These are phyloP conservation scores for Glaucopsyche alexis DNA, from an alignment of 2,888 invertebrate species.

Conservation along the genomic window DNA sequence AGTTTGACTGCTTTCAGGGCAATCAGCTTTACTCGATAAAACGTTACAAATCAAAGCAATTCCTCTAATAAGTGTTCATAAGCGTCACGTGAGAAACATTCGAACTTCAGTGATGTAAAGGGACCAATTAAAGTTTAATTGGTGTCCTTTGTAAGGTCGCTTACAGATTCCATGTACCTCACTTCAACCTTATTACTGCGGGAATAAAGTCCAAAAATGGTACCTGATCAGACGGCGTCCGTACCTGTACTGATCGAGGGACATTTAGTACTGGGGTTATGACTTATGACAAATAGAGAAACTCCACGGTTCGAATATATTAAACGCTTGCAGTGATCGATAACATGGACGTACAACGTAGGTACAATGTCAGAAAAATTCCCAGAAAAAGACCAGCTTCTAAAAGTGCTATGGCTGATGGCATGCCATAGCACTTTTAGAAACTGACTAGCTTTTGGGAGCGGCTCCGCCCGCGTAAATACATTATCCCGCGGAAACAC, in stretches of 20 bases:
- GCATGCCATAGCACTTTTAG: too few relatives aligned
- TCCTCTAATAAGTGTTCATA: not conserved
- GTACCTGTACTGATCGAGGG: conserved; percentile 7
- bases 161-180: not conserved
- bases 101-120: conserved; percentile 3
- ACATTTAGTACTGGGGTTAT: conserved; percentile 15
- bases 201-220: not conserved
- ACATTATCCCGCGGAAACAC: too few relatives aligned
- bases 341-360: not conserved
- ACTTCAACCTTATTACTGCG: not conserved
- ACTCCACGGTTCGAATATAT: not conserved
- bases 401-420: too few relatives aligned
- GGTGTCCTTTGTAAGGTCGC: conserved; percentile 7
- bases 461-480: too few relatives aligned
- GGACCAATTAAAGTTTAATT: conserved; percentile 20
- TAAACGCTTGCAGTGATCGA: conserved; percentile 2
- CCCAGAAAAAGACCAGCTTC: too few relatives aligned
- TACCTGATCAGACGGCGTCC: not conserved
- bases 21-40: not conserved
- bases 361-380: too few relatives aligned
- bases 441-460: too few relatives aligned
- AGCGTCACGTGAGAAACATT: conserved; percentile 3
- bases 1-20: too few relatives aligned
- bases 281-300: conserved; percentile 24
- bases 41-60: conserved; percentile 18